Base-by-base conservation (phyloP, 2,888 invertebrate genomes). In the Odontocerum albicorne region DNA sequence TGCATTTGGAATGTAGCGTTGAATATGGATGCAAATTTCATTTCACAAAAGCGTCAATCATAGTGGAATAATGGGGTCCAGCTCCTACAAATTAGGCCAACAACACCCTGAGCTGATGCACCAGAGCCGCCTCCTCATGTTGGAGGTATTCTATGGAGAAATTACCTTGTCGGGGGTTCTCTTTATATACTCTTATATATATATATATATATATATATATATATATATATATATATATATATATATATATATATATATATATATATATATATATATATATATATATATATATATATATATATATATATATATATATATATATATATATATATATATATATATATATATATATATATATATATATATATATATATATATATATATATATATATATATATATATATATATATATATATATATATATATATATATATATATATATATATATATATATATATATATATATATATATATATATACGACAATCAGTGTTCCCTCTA, bases 161-260 rank as follows among this genome's bases (percentile, higher is more conserved):
- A n/a, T n/a, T n/a, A n/a, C n/a, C n/a, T n/a, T n/a, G n/a, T n/a
- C n/a, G n/a, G n/a, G n/a, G n/a, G n/a, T n/a, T n/a, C n/a, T n/a
- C n/a, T n/a, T n/a, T 27, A 27, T 27, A 27, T 27, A 27, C 10
- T 7, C 10, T 7, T 27, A 27, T 27, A 27, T 27, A 27, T 27
- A 27, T 27, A 27, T 27, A 27, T 27, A 27, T 27, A 27, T 27
- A 50, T 53, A 32, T 21, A 50, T 32, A 39, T 19, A 21, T 50
- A 36, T 39, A 36, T 55, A 44, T 56, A 42, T 36, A 53, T 39
- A 44, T 39, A 43, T 49, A 13, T 38, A n/a, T 19, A 10, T 43
- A 2, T 27, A 27, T 27, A 27, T 27, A 27, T 27, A 27, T 27
- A 27, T 27, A 27, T 27, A 27, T 27, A 27, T 27, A 27, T 27